Percentiles rank a stretch among this genome's conserved stretches.
Conservation (phyloP, 92 coral and sea anemone genomes). For the Phymanthus crucifer region DNA sequence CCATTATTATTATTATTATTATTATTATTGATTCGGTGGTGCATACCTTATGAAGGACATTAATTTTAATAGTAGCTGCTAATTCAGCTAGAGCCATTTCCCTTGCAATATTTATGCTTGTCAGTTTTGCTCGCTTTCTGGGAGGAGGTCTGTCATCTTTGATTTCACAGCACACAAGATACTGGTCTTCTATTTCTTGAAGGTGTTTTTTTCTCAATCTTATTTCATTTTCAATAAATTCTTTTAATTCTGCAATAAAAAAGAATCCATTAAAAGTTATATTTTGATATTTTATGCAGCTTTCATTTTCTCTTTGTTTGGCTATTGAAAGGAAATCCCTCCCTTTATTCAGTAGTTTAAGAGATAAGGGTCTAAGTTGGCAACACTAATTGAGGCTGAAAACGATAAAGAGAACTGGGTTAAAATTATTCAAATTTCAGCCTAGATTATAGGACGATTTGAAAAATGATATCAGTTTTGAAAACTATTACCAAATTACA, state of each 20-base stretch:
- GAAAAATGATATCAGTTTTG: neutral
- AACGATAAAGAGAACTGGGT: neutral
- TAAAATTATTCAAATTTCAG: neutral
- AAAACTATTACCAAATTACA: neutral
- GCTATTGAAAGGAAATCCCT: slow-evolving; percentile 6
- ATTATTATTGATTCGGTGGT: too few relatives aligned
- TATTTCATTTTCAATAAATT: neutral
- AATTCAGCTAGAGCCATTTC: neutral
- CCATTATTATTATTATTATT: too few relatives aligned
- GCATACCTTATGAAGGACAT: neutral
- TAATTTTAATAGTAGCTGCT: neutral
- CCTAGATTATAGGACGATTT: slow-evolving; percentile 1
- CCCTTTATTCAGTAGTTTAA: neutral
- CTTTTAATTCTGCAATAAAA: neutral
- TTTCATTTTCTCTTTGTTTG: neutral
- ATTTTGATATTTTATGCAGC: neutral
- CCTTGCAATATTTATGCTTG: slow-evolving; percentile 2
- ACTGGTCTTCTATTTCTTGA: slow-evolving; percentile 10
- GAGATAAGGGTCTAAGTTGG: slow-evolving; percentile 1
- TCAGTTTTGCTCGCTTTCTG: slow-evolving; percentile 2
- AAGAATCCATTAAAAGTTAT: neutral
- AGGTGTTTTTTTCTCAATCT: neutral
- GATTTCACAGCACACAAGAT: slow-evolving; percentile 7
- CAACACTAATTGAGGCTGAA: neutral
- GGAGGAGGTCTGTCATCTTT: slow-evolving; percentile 5